These are phyloP conservation scores for Aplodontia rufa DNA, from an alignment of 2,113 vertebrate genomes.

Conservation along the genomic window DNA sequence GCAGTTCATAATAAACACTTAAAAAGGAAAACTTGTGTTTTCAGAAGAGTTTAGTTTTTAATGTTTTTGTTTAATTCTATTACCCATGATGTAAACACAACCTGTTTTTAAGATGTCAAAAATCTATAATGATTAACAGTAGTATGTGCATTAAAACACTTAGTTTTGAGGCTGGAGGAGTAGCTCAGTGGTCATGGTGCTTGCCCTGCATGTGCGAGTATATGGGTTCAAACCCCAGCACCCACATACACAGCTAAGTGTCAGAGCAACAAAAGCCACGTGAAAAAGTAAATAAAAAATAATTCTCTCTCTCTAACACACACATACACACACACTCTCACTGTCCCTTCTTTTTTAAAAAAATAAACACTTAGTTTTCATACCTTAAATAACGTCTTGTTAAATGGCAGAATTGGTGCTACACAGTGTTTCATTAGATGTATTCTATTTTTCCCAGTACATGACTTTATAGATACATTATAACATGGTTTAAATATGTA, in stretches of 20 bases:
- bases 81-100: slow-evolving; percentile 54
- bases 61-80: slow-evolving; percentile 59
- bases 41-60: slow-evolving; percentile 56
- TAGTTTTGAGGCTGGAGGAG: no score
- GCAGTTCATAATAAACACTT: slow-evolving; percentile 73
- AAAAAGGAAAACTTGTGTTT: slow-evolving; percentile 73
- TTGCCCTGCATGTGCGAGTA: no score
- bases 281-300: no score
- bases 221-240: no score
- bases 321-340: no score
- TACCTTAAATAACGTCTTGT: slow-evolving; percentile 76
- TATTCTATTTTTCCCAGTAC: slow-evolving; percentile 73
- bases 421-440: slow-evolving; percentile 78
- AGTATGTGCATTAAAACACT: slow-evolving; percentile 64
- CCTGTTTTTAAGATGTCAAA: slow-evolving; percentile 77
- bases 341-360: no score
- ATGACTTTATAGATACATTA: slow-evolving; percentile 73
- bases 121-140: slow-evolving; percentile 73
- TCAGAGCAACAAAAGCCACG: no score
- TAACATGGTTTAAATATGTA: slow-evolving; percentile 68
- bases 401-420: slow-evolving; percentile 57
- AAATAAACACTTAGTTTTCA: slow-evolving; percentile 74
- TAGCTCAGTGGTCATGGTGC: no score
- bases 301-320: no score
- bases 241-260: no score